Evolutionary conservation across 2,888 invertebrate species (phyloP).

Genomic region (Aethes cnicana): DNA sequence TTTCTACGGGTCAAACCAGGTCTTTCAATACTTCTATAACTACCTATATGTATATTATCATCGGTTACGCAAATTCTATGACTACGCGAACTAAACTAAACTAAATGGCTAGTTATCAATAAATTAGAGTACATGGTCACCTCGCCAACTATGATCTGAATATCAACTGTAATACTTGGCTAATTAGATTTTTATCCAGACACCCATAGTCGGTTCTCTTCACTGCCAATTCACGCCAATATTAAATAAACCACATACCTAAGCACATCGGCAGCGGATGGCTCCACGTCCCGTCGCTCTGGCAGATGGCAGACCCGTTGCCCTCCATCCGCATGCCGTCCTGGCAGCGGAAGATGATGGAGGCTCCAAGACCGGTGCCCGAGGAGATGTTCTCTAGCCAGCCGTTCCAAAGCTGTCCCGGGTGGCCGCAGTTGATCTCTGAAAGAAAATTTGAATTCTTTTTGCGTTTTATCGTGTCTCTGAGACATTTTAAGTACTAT

Average conservation of each 20-base stretch:
- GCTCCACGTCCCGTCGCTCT: conserved; percentile 97
- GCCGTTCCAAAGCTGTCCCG: conserved; percentile 96
- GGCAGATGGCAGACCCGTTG: conserved; percentile 94
- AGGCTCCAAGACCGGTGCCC: conserved; percentile 95
- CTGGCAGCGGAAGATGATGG: conserved; percentile 95
- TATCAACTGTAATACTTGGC: too few species aligned
- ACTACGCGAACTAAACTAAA: too few species aligned
- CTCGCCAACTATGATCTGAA: too few species aligned
- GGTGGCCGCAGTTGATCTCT: conserved; percentile 99
- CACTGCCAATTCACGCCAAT: too few species aligned
- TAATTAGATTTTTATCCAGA: too few species aligned
- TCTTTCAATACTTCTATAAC: neutral
- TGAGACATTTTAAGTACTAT: too few species aligned
- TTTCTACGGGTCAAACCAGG: neutral
- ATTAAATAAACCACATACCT: conserved; percentile 74
- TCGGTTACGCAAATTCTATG: too few species aligned
- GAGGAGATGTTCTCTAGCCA: conserved; percentile 95
- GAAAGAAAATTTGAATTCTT: conserved; percentile 40
- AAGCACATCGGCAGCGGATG: conserved; percentile 95
- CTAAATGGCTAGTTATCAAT: too few species aligned
- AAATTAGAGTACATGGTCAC: too few species aligned
- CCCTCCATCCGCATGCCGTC: conserved; percentile 95
- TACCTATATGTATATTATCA: too few species aligned
- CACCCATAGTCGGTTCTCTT: too few species aligned
- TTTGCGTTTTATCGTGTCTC: neutral